Base-by-base conservation (phyloP, 2,797 vertebrate genomes). In the Leucoraja ocellata region DNA sequence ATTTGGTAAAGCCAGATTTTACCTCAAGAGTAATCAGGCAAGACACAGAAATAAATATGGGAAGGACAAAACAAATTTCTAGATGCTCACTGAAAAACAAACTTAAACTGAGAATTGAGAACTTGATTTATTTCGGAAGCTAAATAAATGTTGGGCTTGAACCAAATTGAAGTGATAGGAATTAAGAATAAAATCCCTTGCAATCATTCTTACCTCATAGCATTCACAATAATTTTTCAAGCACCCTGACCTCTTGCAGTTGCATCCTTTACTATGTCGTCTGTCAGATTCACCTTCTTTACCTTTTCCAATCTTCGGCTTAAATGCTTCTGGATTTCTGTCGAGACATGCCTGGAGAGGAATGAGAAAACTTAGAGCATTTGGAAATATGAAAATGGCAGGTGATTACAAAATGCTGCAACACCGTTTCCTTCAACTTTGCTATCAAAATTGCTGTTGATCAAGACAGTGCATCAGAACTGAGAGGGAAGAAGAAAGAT, bases 141-240 rank as follows among this genome's bases (percentile, higher is more conserved):
- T 18, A 88, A 88, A 14, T 36, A 88, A 21, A 68, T 32, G 36
- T 9, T 21, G 16, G 5, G 21, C 4, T 78, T 36, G 1, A 54
- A 46, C 5, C 7, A 14, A 32, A 86, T 61, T 32, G 23, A 63
- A 86, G 68, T 63, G 25, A 28, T n/a, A 76, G 23, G 74, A n/a
- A 13, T 1, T 25, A 28, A 6, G 54, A 88, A 65, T 61, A 88
- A 88, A 65, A 68, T 18, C 65, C 18, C 14, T 14, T 4, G 13
- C 90, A 39, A 91, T 14, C 23, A 58, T 76, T 76, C 96, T 4
- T 95, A 99, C 98, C 98, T 99, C 98, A 1, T 99, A 99, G 95
- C 99, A 99, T 95, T 99, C 99, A 93, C 99, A 99, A 96, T 99
- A 99, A 96, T 99, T 99, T 96, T 99, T 99, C 95, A 99, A 96